Evolutionary conservation across 2,113 vertebrate species (phyloP), one percentile per base, ranked within the genome.

Genomic region (Ailuropoda melanoleuca): DNA sequence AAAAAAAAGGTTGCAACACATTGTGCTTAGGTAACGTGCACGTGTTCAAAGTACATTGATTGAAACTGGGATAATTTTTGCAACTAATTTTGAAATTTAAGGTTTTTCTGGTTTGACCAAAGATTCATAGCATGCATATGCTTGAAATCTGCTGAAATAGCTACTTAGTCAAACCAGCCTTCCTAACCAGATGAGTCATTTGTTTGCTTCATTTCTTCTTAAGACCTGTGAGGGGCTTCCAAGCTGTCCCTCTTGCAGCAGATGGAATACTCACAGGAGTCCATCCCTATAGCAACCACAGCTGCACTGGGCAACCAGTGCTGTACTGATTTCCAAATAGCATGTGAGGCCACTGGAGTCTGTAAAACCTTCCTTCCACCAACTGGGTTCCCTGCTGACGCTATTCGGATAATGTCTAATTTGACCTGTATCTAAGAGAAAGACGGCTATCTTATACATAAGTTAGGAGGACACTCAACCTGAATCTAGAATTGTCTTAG

Each of bases 231-330:
- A 98, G 87, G 84, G 87, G 77, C 81, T 97, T 98, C 97, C 98
- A 96, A 96, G 90, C 98, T 97, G 97, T 98, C 96, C 97, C 97
- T 96, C 95, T 95, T 97, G 95, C 31, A 95, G 97, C 98, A 98
- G 98, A 99, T 98, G 97, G 98, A 97, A 97, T 90, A 97, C 97
- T 98, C 96, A 55, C 93, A 98, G 96, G 98, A 98, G 97, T 97
- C 96, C 90, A 66, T 98, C 87, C 95, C 98, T 98, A 98, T 96
- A 90, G 98, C 96, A 98, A 98, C 97, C 31, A 87, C 93, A 74
- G 92, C 97, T 97, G 97, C 95, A 96, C 97, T 10, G 93, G 96
- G 98, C 96, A 98, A 95, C 96, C 97, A 97, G 95, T 7, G 43
- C 94, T 95, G 92, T 85, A 80, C 94, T 97, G 97, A 98, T 98